These are phyloP conservation scores for Dipodomys merriami DNA, from an alignment of 2,113 vertebrate genomes.

Conservation along the genomic window DNA sequence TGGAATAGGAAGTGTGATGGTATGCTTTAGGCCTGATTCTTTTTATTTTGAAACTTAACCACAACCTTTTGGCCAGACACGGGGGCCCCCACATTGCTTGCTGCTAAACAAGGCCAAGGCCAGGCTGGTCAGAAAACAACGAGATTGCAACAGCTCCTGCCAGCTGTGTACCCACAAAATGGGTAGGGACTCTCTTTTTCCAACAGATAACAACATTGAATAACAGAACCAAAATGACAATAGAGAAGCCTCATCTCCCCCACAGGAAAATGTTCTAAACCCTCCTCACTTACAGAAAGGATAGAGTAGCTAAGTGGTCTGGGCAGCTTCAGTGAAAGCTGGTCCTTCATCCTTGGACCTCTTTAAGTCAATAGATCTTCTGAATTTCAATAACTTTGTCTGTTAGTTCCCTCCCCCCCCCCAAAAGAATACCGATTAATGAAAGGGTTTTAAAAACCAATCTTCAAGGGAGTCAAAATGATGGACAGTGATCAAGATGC, in stretches of 20 bases:
- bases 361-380: background rate
- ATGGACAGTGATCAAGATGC: too few relatives aligned
- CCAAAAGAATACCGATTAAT: background rate
- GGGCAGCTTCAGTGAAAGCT: background rate
- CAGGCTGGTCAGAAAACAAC: constrained; percentile 11
- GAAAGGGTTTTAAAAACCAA: background rate
- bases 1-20: constrained; percentile 43
- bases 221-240: background rate
- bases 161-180: constrained; percentile 10
- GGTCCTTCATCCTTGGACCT: background rate
- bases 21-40: constrained; percentile 7
- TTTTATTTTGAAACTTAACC: constrained; percentile 71
- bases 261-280: background rate
- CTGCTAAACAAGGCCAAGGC: background rate
- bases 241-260: background rate
- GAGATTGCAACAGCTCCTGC: constrained; percentile 53
- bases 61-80: background rate
- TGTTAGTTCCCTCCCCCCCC: background rate
- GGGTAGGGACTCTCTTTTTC: constrained; percentile 29
- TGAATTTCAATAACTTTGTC: background rate
- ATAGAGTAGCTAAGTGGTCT: background rate
- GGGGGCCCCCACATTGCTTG: background rate
- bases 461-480: background rate
- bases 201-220: background rate
- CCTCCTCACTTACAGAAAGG: background rate